Conservation (phyloP, 1,140 invertebrate genomes). For the Aporrectodea caliginosa region DNA sequence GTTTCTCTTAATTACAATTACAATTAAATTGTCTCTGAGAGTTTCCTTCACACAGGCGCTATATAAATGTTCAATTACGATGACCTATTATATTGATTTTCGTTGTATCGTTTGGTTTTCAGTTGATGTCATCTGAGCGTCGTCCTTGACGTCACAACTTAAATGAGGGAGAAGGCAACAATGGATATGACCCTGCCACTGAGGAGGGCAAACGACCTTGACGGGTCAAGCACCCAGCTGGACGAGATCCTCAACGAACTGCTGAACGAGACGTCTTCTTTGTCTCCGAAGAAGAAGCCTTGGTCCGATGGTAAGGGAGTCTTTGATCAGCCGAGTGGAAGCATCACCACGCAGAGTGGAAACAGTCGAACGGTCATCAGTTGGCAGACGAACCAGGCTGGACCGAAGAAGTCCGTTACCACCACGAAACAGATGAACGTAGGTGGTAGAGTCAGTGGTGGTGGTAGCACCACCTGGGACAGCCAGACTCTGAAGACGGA, state of each 20-base stretch:
- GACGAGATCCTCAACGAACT: conserved; percentile 52
- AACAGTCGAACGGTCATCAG: conserved; percentile 28
- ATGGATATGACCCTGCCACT: too few relatives aligned
- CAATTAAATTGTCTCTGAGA: too few relatives aligned
- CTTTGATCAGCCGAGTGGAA: not conserved
- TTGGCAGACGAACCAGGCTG: conserved; percentile 25
- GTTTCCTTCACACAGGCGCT: too few relatives aligned
- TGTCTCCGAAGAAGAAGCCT: not conserved
- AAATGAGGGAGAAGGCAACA: too few relatives aligned
- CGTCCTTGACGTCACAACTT: too few relatives aligned
- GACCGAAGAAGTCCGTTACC: not conserved
- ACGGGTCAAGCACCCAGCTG: conserved; percentile 36
- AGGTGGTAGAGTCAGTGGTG: not conserved
- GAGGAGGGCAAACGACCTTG: too few relatives aligned
- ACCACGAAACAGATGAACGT: not conserved
- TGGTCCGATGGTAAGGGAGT: not conserved
- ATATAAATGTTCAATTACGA: too few relatives aligned
- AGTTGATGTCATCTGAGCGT: too few relatives aligned
- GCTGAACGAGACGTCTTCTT: conserved; percentile 38
- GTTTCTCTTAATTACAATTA: too few relatives aligned
- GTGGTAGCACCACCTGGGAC: not conserved
- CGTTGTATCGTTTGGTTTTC: too few relatives aligned
- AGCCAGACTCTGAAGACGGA: not conserved
- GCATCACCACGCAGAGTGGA: conserved; percentile 26
- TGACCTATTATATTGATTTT: too few relatives aligned